A percentile compares a stretch with the other conserved stretches of the same genome.
Conservation (phyloP, 2,888 invertebrate genomes). For the Macaria liturata region DNA sequence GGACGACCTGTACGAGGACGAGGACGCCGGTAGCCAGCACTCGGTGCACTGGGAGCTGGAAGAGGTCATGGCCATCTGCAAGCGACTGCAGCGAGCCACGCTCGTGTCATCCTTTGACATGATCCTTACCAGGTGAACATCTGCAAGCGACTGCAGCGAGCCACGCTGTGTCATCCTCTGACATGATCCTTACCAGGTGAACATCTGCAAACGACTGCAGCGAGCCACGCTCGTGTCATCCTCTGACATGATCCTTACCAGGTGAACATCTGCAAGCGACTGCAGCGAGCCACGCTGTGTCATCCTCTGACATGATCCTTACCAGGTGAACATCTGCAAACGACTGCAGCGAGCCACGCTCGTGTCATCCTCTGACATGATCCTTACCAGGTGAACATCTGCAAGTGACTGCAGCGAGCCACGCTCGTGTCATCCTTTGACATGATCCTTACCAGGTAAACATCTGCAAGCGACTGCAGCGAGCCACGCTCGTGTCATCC, state of each 20-base stretch:
- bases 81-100: constrained; percentile 67
- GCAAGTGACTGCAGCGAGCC: too few species aligned
- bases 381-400: constrained; percentile 61
- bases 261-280: too few species aligned
- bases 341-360: constrained; percentile 68
- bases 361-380: constrained; percentile 69
- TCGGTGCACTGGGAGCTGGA: constrained; percentile 77
- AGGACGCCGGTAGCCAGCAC: constrained; percentile 60
- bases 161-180: too few species aligned
- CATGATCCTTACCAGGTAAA: too few species aligned
- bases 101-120: constrained; percentile 69
- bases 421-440: too few species aligned
- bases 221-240: constrained; percentile 68
- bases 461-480: constrained; percentile 71
- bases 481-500: constrained; percentile 66
- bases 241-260: constrained; percentile 65
- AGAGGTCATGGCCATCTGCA: constrained; percentile 72
- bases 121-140: constrained; percentile 63
- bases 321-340: constrained; percentile 74
- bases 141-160: too few species aligned
- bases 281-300: too few species aligned
- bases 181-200: too few species aligned
- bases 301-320: too few species aligned
- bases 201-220: constrained; percentile 71
- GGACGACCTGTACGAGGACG: constrained; percentile 74